Percentiles rank a stretch among this genome's conserved stretches.
Conservation (phyloP, 2,888 invertebrate genomes). For the Lasioglossum lativentre region DNA sequence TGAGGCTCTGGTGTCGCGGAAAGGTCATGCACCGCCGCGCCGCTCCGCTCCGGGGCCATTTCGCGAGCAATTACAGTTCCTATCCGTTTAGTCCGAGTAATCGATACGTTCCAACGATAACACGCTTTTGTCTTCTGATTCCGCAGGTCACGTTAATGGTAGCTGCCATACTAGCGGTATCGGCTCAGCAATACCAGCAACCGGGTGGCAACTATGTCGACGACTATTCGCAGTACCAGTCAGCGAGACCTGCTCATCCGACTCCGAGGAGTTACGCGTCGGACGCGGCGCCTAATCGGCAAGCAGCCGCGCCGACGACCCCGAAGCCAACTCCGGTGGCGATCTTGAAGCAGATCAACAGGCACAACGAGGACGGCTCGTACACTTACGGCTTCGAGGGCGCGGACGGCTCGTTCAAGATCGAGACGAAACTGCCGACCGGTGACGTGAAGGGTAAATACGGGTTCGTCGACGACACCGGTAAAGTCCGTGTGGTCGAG, state of each 20-base stretch:
- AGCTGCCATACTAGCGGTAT: constrained; percentile 78
- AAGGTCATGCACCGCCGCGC: constrained; percentile 59
- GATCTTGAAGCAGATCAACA: constrained; percentile 95
- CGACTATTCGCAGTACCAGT: constrained; percentile 84
- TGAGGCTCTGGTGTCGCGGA: constrained; percentile 66
- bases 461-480: constrained; percentile 93
- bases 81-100: too few relatives aligned
- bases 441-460: constrained; percentile 96
- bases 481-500: constrained; percentile 93
- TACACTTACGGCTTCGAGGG: constrained; percentile 96
- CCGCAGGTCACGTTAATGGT: constrained; percentile 59
- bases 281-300: constrained; percentile 78
- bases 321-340: constrained; percentile 89
- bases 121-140: background rate
- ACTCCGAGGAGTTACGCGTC: constrained; percentile 85
- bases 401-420: constrained; percentile 95
- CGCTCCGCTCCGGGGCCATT: constrained; percentile 17
- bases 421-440: constrained; percentile 92
- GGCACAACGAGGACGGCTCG: constrained; percentile 95
- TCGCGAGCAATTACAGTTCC: constrained; percentile 13
- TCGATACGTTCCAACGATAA: background rate
- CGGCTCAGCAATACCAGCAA: constrained; percentile 83
- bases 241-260: constrained; percentile 76
- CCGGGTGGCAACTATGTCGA: constrained; percentile 81
- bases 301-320: constrained; percentile 84